A percentile compares a stretch with the other conserved stretches of the same genome.
Evolutionary conservation across 2,888 invertebrate species (phyloP).

Genomic region (Amblyjoppa proteus): DNA sequence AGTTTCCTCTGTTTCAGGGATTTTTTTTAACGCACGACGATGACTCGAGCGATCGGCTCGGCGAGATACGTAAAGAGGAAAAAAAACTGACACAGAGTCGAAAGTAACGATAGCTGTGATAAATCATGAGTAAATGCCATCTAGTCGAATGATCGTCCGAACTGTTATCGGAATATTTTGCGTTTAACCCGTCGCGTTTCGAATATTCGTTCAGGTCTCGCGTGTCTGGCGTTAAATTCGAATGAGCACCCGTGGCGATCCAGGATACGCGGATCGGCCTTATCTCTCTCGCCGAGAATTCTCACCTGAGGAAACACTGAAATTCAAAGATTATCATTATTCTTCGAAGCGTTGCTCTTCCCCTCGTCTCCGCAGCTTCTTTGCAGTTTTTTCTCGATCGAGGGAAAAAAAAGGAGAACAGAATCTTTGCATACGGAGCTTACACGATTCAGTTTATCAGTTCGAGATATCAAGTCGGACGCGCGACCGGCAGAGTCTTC

Average conservation of each 20-base stretch:
- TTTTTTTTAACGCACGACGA: not conserved
- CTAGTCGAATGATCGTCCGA: not conserved
- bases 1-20: not conserved
- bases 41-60: not conserved
- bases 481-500: slow-evolving; percentile 1
- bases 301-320: not conserved
- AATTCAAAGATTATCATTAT: not conserved
- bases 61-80: not conserved
- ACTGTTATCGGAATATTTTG: not conserved
- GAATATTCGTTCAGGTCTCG: not conserved
- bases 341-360: not conserved
- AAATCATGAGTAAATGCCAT: not conserved
- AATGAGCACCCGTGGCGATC: slow-evolving; percentile 39
- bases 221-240: slow-evolving; percentile 9
- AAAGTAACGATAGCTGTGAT: not conserved
- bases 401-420: slow-evolving; percentile 6
- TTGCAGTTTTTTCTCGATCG: not conserved
- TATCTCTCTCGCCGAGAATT: slow-evolving; percentile 2
- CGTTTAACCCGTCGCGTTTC: not conserved
- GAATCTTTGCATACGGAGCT: not conserved
- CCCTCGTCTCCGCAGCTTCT: not conserved
- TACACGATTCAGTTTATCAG: slow-evolving; percentile 17
- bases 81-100: not conserved
- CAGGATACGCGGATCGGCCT: not conserved
- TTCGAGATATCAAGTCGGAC: slow-evolving; percentile 8